Evolutionary conservation across 1,140 invertebrate genomes (phyloP), one percentile per base, ranked within the genome.

Genomic region (Cecropterus lyciades): DNA sequence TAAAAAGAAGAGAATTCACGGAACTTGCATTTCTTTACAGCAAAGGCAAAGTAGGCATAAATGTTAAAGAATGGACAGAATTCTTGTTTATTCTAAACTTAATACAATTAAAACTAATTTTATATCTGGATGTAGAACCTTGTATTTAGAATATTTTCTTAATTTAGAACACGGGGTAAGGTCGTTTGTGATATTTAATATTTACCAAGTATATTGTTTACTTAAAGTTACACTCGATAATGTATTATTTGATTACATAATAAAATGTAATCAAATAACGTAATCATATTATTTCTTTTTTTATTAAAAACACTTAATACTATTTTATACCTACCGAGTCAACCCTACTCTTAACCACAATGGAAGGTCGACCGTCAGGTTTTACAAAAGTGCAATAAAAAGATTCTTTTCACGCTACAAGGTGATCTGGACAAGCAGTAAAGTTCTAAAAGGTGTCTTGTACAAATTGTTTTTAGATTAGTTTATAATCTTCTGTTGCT

Each of bases 1-100:
- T 67, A 73, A 74, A 71, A 75, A 67, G 64, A 71, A 49, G 62
- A 63, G 63, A 69, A 70, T 64, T 70, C 65, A 74, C 65, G 67
- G 69, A 70, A 68, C 67, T 56, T 77, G 49, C 57, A 67, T 71
- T 73, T 69, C 63, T 65, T 71, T 66, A 65, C 70, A 73, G 17
- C 55, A 15, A 64, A 52, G 11, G 24, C 33, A 51, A 27, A 13
- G 30, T 52, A 45, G 42, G 55, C 55, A 46, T 57, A n/a, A 20
- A 57, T 57, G 42, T 57, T 11, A 46, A 46, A 57, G 10, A 46
- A 46, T 46, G 27, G 20, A 45, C 24, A 13, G 13, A 30, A 27
- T 46, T 11, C 20, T 57, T 9, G 11, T 46, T 16, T 13, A 48
- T 37, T 37, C 4, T 1, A 20, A 20, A 4, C 7, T 24, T 4